These are phyloP conservation scores for Taxidea taxus DNA, from an alignment of 2,113 vertebrate species.

Conservation along the genomic window DNA sequence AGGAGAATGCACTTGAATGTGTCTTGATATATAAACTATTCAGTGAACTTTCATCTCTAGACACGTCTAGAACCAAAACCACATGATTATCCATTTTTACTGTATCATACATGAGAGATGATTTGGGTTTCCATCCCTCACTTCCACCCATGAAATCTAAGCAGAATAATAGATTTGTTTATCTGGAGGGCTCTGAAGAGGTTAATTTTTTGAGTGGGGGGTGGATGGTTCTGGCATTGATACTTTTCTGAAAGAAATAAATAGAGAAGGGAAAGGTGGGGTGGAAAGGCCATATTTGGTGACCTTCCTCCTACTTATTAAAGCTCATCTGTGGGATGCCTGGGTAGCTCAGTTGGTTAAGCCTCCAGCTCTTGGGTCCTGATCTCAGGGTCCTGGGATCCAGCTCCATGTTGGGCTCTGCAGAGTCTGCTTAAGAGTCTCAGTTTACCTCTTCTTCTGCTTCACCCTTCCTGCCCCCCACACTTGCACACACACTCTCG, in stretches of 20 bases:
- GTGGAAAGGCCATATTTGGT: fast-evolving
- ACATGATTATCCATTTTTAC: not conserved
- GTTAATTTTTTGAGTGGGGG: not conserved
- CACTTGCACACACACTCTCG: not conserved
- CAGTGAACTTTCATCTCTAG: not conserved
- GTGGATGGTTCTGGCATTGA: not conserved
- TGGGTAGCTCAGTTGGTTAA: not conserved
- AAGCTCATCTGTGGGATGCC: not conserved
- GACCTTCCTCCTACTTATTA: not conserved
- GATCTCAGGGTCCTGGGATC: not conserved
- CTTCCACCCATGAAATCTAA: not conserved
- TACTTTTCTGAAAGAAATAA: not conserved
- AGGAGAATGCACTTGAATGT: too few relatives aligned
- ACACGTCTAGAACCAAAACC: not conserved
- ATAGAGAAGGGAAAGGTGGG: not conserved
- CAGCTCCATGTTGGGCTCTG: not conserved
- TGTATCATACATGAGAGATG: not conserved
- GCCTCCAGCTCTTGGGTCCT: not conserved
- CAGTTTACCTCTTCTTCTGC: not conserved
- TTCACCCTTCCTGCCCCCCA: not conserved
- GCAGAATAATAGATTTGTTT: not conserved
- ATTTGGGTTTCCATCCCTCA: not conserved
- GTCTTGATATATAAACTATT: not conserved
- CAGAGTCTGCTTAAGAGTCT: not conserved
- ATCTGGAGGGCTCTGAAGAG: not conserved